phyloP scores from a whole-genome alignment of 2,113 vertebrate genomes.

The Eclectus roratus region DNA sequence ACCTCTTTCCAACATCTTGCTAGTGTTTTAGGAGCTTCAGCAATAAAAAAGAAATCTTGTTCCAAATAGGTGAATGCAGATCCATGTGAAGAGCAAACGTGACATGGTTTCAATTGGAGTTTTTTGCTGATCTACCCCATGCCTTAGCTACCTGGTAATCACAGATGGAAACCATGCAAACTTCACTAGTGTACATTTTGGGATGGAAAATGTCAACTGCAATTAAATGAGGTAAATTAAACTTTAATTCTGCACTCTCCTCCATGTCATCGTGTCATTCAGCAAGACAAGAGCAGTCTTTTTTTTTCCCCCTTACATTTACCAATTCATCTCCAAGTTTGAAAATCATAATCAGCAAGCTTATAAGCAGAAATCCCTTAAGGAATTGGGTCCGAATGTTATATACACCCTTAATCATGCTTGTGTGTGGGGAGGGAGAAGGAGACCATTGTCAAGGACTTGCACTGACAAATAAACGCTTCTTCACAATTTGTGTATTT shows the following conservation, averaged over 20 bases:
- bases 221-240: not conserved
- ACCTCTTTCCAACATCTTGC: too few species aligned
- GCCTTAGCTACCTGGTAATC: not conserved
- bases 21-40: too few species aligned
- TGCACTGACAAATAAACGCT: not conserved
- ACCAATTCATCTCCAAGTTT: not conserved
- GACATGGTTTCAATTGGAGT: not conserved
- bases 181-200: fast-evolving
- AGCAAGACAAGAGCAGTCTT: not conserved
- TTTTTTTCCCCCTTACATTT: not conserved
- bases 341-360: not conserved
- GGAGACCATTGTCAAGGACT: not conserved
- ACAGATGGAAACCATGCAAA: not conserved
- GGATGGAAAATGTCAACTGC: not conserved
- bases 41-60: too few species aligned
- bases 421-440: not conserved
- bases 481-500: not conserved
- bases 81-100: not conserved
- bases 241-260: not conserved
- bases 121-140: not conserved
- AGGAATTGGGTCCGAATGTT: not conserved
- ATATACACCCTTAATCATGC: not conserved
- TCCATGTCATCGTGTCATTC: not conserved
- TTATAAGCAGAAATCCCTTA: not conserved
- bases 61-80: too few species aligned